A percentile compares a stretch with the other conserved stretches of the same genome.
These are phyloP conservation scores for Pomacea maculata DNA, from an alignment of 1,140 invertebrate species.

Conservation along the genomic window DNA sequence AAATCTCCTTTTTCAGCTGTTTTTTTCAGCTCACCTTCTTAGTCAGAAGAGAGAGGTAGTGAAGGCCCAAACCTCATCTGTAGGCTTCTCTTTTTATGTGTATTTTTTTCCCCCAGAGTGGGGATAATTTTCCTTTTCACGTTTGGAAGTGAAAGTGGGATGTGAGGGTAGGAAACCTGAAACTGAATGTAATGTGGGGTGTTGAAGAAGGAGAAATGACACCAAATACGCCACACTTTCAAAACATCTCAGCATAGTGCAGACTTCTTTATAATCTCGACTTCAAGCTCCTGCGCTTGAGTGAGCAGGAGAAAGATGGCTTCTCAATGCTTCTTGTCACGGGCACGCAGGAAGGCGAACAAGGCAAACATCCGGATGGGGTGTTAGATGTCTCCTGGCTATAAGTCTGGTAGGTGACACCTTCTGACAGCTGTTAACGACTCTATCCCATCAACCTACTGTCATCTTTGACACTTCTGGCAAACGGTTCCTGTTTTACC, in stretches of 20 bases:
- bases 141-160: background rate
- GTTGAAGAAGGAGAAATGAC: background rate
- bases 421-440: slow-evolving; percentile 3
- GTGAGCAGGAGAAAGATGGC: slow-evolving; percentile 13
- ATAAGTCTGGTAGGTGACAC: background rate
- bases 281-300: background rate
- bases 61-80: too few relatives aligned
- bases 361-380: slow-evolving; percentile 3
- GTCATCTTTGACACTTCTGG: slow-evolving; percentile 1
- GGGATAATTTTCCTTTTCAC: background rate
- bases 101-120: background rate
- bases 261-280: background rate
- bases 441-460: background rate
- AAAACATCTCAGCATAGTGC: too few relatives aligned
- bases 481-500: too few relatives aligned
- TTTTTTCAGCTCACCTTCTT: too few relatives aligned
- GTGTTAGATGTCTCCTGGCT: background rate
- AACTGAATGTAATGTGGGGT: background rate
- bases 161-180: background rate
- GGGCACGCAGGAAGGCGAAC: background rate
- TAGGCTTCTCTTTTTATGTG: too few relatives aligned
- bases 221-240: too few relatives aligned
- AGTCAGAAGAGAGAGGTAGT: too few relatives aligned
- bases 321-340: slow-evolving; percentile 6
- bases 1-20: too few relatives aligned